A percentile compares a stretch with the other conserved stretches of the same genome.
Evolutionary conservation across 2,888 invertebrate species (phyloP).

Genomic region (Sialis fuliginosa): DNA sequence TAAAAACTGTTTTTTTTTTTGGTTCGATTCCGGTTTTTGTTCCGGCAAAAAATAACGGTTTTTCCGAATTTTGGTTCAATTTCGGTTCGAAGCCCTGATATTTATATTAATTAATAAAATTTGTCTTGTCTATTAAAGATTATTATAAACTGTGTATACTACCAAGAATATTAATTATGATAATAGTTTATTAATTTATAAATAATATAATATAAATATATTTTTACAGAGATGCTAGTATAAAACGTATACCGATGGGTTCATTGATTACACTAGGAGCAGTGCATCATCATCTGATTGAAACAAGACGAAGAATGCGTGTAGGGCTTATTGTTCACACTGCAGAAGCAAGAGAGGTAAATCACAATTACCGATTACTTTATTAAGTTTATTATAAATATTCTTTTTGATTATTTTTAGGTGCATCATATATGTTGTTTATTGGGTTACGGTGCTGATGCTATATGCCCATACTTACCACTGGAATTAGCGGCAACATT

Average conservation of each 20-base stretch:
- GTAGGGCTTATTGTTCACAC: constrained; percentile 90
- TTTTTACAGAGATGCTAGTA: constrained; percentile 32
- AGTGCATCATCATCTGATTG: constrained; percentile 89
- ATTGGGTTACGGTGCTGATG: constrained; percentile 92
- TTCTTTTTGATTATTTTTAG: constrained; percentile 16
- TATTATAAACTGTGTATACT: background rate
- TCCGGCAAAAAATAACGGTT: no score
- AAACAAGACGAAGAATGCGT: constrained; percentile 88
- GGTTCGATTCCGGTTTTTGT: no score
- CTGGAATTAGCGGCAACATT: constrained; percentile 82
- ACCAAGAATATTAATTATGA: background rate
- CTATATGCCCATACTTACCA: constrained; percentile 91
- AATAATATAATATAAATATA: background rate
- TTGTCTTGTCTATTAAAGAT: background rate
- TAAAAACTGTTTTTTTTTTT: no score
- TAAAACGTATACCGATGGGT: constrained; percentile 53
- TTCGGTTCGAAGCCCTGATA: no score
- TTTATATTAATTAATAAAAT: no score
- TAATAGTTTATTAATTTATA: background rate
- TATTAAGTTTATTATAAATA: background rate
- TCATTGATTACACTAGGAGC: constrained; percentile 77
- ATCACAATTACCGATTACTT: no score
- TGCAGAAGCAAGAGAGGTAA: constrained; percentile 72
- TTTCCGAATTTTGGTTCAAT: no score
- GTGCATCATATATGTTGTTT: constrained; percentile 94